Conservation (phyloP, 2,888 invertebrate genomes). For the Beris chalybata region DNA sequence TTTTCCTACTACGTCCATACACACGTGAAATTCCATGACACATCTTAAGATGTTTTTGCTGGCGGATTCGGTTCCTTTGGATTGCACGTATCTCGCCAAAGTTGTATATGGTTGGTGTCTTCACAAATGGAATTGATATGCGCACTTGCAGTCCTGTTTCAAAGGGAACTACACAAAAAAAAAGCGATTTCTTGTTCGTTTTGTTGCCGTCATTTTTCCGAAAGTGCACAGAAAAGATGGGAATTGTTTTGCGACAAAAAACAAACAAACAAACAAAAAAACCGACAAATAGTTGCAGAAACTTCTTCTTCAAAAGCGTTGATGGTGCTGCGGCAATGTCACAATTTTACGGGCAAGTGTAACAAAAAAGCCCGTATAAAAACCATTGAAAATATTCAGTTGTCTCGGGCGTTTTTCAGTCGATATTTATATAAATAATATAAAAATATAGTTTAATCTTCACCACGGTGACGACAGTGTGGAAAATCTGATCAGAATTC, state of each 20-base stretch:
- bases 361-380: conserved; percentile 18
- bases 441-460: no score
- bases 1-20: conserved; percentile 7
- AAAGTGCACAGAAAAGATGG: conserved; percentile 11
- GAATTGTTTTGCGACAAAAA: conserved; percentile 14
- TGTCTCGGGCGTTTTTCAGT: neutral
- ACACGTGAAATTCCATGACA: conserved; percentile 29
- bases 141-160: conserved; percentile 22
- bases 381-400: conserved; percentile 7
- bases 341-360: conserved; percentile 23
- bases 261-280: no score
- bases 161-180: no score
- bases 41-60: conserved; percentile 29
- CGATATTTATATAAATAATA: no score
- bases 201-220: conserved; percentile 3
- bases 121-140: conserved; percentile 32
- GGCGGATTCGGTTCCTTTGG: conserved; percentile 24
- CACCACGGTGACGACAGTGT: no score
- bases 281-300: conserved; percentile 18
- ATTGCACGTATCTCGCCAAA: conserved; percentile 23
- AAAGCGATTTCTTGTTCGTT: no score
- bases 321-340: conserved; percentile 1
- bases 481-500: no score
- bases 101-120: conserved; percentile 23
- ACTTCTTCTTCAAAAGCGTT: conserved; percentile 9